Base-by-base conservation (phyloP, 1,140 invertebrate species). In the Diploscapter pachys region DNA sequence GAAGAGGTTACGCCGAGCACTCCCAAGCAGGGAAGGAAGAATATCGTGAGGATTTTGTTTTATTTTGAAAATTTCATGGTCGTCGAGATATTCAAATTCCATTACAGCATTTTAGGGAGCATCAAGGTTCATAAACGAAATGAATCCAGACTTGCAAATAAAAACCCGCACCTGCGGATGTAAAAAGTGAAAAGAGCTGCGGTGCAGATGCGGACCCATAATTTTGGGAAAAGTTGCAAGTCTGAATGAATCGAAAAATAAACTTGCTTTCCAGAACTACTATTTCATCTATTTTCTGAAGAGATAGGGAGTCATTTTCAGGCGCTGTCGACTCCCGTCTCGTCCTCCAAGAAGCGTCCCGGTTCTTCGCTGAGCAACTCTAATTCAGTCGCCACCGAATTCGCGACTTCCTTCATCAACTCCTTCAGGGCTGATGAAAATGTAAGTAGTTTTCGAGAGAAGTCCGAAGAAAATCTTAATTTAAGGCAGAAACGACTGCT, bases 341-440 rank as follows among this genome's bases (percentile, higher is more conserved):
- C 9, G 57, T 31, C 31, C 31, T 31, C 31, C 31, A 31, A 59
- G 57, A 59, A 59, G 57, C 9, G 9, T 11, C 9, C 57, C 9
- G 9, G 9, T 31, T 11, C 57, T 59, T 31, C 57, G 9, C 31
- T 31, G 57, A 59, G 57, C 9, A 59, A 11, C 31, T 31, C 57
- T 31, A 59, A 59, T 11, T 11, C 57, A 11, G 31, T 31, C 57
- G 9, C 48, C 8, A 11, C 48, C 54, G 53, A 50, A 51, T 61
- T 57, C 63, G n/a, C 3, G 31, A 51, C 78, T 3, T 78, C 77
- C 2, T 78, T 79, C 74, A 81, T 78, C 77, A 56, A 81, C 49
- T 78, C 77, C 48, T 78, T 78, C 49, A 56, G 72, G 11, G 53
- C 3, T 75, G 78, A 81, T 72, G 75, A 68, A 8, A 68, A 55